Base-by-base conservation (phyloP, 1,140 invertebrate species). In the Amphibalanus amphitrite region DNA sequence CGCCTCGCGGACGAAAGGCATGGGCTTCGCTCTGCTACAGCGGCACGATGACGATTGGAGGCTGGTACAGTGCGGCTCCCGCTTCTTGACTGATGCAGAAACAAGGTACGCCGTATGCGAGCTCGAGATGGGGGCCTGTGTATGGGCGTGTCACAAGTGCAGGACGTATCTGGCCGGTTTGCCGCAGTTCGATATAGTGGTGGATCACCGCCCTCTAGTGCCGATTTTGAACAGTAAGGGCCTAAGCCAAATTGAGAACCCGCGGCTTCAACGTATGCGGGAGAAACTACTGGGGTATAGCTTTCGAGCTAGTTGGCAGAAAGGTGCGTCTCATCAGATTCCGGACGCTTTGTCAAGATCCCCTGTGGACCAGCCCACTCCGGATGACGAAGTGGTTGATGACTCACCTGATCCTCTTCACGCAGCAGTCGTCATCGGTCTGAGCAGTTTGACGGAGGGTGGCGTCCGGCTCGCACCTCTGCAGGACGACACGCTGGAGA, bases 91-190 rank as follows among this genome's bases (percentile, higher is more conserved):
- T 1, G 73, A 75, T 26, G 15, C 29, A 15, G 75, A 77, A 69
- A 33, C 73, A 23, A 67, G 72, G 33, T 73, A 73, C 64, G 28
- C 73, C 3, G 70, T 72, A 26, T 40, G 71, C 25, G 75, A 76
- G 26, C 30, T 76, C 38, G 73, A 77, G 67, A 10, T 74, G 23
- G n/a, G 70, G 29, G 76, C 74, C 20, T 73, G 75, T 3, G 30
- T 74, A 3, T 76, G 73, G 72, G 74, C 73, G 0, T 68, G 76
- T 23, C 68, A 73, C 67, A 76, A 77, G 67, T 77, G 73, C 68
- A 0, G 74, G 0, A 72, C 30, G 23, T 76, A 74, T n/a, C 71
- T 78, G 0, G 65, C 69, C 64, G 76, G 74, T 29, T 72, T 74
- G 10, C 73, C 33, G 29, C 72, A 74, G 28, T 75, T 75, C 69